phyloP scores from a whole-genome alignment of 2,888 invertebrate species.

The Baronia brevicornis region DNA sequence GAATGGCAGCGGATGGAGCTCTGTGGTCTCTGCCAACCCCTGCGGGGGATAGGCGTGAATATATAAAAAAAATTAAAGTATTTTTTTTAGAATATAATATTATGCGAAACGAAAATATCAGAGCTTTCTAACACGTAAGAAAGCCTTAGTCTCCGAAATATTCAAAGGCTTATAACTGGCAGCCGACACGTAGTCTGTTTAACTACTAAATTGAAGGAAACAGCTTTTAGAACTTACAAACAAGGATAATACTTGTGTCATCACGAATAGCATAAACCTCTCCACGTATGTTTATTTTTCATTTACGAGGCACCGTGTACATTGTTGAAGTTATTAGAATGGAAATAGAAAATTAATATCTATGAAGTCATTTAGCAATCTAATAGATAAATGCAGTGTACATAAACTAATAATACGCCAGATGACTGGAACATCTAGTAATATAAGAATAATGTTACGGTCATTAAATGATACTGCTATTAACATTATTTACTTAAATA shows the following conservation, averaged over 20 bases:
- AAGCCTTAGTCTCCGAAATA: constrained; percentile 2
- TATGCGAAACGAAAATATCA: no score
- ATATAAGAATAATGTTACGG: no score
- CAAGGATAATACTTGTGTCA: constrained; percentile 58
- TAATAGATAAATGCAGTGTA: no score
- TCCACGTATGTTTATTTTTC: constrained; percentile 70
- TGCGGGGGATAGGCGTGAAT: no score
- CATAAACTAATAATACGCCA: no score
- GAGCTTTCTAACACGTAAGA: constrained; percentile 5
- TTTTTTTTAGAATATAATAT: no score
- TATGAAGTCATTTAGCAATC: constrained; percentile 18
- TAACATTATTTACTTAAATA: constrained; percentile 2
- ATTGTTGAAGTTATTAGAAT: constrained; percentile 35
- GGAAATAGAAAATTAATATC: constrained; percentile 26
- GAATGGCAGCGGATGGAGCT: no score
- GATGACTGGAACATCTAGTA: no score
- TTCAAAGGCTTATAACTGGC: constrained; percentile 4
- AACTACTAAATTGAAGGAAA: constrained; percentile 29
- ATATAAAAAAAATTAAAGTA: no score
- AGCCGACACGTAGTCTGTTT: constrained; percentile 24
- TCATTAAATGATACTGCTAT: constrained; percentile 6
- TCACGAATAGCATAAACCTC: constrained; percentile 48
- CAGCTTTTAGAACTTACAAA: constrained; percentile 36
- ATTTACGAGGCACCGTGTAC: constrained; percentile 59
- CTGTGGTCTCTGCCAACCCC: no score